Base-by-base conservation (phyloP, 2,888 invertebrate genomes). In the Rhynchonema sp. region DNA sequence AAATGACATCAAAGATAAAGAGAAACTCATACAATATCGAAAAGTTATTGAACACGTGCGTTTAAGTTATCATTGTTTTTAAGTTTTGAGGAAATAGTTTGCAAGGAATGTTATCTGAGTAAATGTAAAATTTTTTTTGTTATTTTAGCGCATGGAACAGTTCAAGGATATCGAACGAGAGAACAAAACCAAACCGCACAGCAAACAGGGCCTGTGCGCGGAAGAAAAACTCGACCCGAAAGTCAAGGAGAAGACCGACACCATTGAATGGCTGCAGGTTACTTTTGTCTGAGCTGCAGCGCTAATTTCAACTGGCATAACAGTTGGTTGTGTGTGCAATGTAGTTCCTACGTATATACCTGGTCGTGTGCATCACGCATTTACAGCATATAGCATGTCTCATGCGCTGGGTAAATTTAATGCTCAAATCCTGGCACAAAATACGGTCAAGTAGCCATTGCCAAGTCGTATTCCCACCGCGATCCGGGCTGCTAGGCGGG, bases 121-220 rank as follows among this genome's bases (percentile, higher is more conserved):
- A 17, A 38, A 38, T 13, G 38, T 17, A 38, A 38, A 13, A 38
- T 38, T 38, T 6, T 17, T 38, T 38, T 17, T 38, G 6, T 6
- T 38, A 13, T 38, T 38, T 38, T 77, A 92, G 91, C 92, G 96
- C 91, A 98, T 99, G 98, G 98, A 98, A 80, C 85, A 94, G 80
- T 98, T 98, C 79, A 98, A 99, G 80, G 91, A 98, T 66, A 94
- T 98, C 52, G 98, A 99, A 78, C 81, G 96, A 73, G 98, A 99
- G 79, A 98, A 96, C 70, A 99, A 99, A 82, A 99, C 98, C 69
- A 99, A 99, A 80, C 96, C 98, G 65, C 98, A 98, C 80, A 96
- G 94, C 66, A 99, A 99, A 81, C 96, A 98, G 80, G 98, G 98
- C 52, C 81, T 99, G 65, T 65, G 64, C 17, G 96, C 96, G 67